phyloP scores from a whole-genome alignment of 2,888 invertebrate species.

The Gortyna flavago region DNA sequence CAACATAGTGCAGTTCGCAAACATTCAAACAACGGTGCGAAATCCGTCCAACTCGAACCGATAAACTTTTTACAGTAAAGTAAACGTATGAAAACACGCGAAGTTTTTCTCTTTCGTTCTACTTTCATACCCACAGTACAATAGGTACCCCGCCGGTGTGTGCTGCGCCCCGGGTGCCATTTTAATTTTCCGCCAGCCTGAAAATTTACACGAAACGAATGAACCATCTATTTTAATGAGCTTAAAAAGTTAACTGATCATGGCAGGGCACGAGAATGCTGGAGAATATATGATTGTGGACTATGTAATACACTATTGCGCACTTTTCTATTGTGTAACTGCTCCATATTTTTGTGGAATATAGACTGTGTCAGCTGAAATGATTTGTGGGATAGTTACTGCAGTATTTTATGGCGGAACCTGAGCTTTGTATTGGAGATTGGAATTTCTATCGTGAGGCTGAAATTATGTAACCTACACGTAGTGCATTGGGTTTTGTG shows the following conservation, averaged over 20 bases:
- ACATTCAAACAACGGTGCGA: conserved; percentile 55
- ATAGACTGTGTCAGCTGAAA: conserved; percentile 42
- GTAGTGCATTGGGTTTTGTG: background rate
- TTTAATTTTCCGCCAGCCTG: conserved; percentile 89
- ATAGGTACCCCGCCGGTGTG: conserved; percentile 63
- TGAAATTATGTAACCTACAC: conserved; percentile 1
- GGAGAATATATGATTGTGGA: conserved; percentile 53
- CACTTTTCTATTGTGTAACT: conserved; percentile 54
- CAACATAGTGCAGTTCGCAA: conserved; percentile 39
- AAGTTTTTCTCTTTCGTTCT: conserved; percentile 80
- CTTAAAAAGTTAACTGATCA: conserved; percentile 89
- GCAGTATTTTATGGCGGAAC: conserved; percentile 14
- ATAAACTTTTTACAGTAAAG: conserved; percentile 81
- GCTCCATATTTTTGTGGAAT: conserved; percentile 58
- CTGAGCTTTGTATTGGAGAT: conserved; percentile 21
- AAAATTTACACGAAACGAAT: conserved; percentile 87
- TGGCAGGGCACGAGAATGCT: conserved; percentile 67
- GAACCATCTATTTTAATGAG: conserved; percentile 90
- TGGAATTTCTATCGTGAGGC: conserved; percentile 14
- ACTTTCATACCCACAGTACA: conserved; percentile 78
- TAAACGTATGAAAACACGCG: conserved; percentile 80
- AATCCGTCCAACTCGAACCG: conserved; percentile 71
- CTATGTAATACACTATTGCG: conserved; percentile 24
- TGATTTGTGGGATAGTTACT: conserved; percentile 46
- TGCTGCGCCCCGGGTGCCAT: conserved; percentile 85